Conservation (phyloP, 2,888 invertebrate genomes). For the Caenorhabditis sp. region DNA sequence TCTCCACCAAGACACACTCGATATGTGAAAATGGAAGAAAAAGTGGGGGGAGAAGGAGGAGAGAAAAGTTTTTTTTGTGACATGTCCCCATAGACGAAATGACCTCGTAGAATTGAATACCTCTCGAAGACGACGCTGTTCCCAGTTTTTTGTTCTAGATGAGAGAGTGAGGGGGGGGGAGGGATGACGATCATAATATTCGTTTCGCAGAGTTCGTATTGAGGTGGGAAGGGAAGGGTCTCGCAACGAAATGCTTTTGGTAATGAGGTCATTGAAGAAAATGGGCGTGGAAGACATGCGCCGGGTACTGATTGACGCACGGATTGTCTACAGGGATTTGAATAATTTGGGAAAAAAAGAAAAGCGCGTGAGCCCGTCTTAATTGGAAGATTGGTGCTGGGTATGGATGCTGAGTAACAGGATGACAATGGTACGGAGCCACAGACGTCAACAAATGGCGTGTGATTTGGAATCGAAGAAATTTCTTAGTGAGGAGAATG, state of each 20-base stretch:
- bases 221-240: not conserved
- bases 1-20: not conserved
- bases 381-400: not conserved
- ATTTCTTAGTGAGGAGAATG: not conserved
- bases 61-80: not conserved
- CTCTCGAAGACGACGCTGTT: slow-evolving; percentile 3
- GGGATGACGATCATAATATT: not conserved
- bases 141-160: not conserved
- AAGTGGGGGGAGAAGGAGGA: not conserved
- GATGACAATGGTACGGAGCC: too few species aligned
- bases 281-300: not conserved
- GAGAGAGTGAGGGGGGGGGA: not conserved
- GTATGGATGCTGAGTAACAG: not conserved
- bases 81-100: slow-evolving; percentile 15
- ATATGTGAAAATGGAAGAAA: not conserved
- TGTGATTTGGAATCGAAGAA: not conserved
- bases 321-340: slow-evolving; percentile 2
- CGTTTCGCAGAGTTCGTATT: too few species aligned
- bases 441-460: too few species aligned
- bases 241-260: too few species aligned
- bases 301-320: too few species aligned
- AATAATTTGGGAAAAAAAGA: not conserved
- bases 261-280: too few species aligned
- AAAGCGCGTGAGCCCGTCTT: too few species aligned
- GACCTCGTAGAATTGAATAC: slow-evolving; percentile 21